Base-by-base conservation (phyloP, 23 tunicate species). In the Botrylloides violaceus region DNA sequence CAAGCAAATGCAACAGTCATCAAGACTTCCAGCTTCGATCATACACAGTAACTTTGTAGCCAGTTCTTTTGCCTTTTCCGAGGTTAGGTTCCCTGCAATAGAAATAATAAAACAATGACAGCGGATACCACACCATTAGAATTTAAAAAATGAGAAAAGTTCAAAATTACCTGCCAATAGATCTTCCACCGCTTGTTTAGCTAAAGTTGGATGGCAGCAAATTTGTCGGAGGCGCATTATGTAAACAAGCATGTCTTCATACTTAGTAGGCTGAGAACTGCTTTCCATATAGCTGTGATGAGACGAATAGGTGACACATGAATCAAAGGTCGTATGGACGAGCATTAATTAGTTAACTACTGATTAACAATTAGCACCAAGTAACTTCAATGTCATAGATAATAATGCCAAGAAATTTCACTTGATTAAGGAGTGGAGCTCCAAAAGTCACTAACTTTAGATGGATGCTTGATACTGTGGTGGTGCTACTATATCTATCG, bases 1-100 rank as follows among this genome's bases (percentile, higher is more conserved):
- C 34, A 76, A 66, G 61, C 80, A 76, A 66, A 76, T 63, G 36
- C 80, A 76, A 38, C 80, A 76, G 24, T 76, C 80, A 19, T 76
- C 80, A 1, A 64, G 70, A 25, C 70, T 32, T 24, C 80, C 80
- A 2, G 80, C 64, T 18, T 57, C 36, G 2, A 76, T 31, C 33
- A 76, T 33, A 29, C 34, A 31, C 33, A 76, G 28, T 27, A 76
- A 20, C 33, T 76, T 76, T 29, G 72, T 55, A 4, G 61, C 73
- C n/a, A 76, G 36, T 34, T 76, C 72, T 31, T 64, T 76, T 18
- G 72, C 72, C 38, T 76, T 66, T 2, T 38, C 5, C 20, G 38
- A 53, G 15, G 59, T 64, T 1, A 62, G 58, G 6, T 26, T 7
- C 9, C 29, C 64, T 59, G 64, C n/a, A n/a, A n/a, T n/a, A n/a